Conservation (phyloP, 2,888 invertebrate genomes). For the Helobdella robusta region DNA sequence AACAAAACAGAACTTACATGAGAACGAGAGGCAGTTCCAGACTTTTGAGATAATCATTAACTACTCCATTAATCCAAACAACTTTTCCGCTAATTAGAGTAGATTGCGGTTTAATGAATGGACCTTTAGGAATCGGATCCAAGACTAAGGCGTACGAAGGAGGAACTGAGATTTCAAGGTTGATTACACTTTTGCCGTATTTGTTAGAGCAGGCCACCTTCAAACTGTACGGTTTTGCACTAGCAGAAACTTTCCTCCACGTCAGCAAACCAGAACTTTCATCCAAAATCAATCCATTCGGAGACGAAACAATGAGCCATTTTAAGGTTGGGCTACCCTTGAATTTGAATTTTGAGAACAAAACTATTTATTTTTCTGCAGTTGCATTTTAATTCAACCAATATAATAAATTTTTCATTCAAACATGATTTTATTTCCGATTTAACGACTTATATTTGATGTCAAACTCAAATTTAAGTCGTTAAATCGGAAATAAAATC, state of each 20-base stretch:
- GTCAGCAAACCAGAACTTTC: conserved; percentile 15
- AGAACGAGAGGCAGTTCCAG: conserved; percentile 23
- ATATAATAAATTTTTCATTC: no score
- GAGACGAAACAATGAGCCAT: conserved; percentile 16
- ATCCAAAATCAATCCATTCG: conserved; percentile 21
- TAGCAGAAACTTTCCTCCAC: conserved; percentile 20
- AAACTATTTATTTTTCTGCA: no score
- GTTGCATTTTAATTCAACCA: no score
- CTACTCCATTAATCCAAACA: conserved; percentile 10
- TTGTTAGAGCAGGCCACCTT: conserved; percentile 6
- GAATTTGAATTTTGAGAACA: no score
- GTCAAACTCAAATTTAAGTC: no score
- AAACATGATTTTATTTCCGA: no score
- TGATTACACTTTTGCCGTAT: conserved; percentile 14
- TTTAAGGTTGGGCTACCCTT: conserved; percentile 24
- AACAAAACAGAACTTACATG: conserved; percentile 17
- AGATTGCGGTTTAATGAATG: conserved; percentile 19
- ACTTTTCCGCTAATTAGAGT: conserved; percentile 27
- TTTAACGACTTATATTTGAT: no score
- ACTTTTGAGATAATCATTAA: conserved; percentile 14
- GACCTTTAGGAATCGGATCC: conserved; percentile 25
- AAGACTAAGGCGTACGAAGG: conserved; percentile 14
- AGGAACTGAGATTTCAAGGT: conserved; percentile 21
- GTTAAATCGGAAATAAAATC: no score
- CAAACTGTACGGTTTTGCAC: conserved; percentile 7